These are phyloP conservation scores for Tetramorium alpestre DNA, from an alignment of 1,140 invertebrate species.

Conservation along the genomic window DNA sequence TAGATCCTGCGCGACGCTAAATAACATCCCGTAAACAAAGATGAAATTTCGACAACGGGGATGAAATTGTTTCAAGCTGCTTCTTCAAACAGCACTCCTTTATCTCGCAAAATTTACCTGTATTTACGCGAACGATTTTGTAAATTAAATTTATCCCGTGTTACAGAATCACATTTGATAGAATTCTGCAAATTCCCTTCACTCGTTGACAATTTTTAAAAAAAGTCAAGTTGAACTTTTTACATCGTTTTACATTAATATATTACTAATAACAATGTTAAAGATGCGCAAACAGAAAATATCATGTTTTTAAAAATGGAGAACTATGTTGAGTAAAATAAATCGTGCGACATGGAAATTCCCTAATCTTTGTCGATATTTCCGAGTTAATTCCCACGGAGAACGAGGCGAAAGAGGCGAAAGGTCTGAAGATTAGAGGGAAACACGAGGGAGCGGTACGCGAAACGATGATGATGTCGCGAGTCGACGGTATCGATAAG, in stretches of 20 bases:
- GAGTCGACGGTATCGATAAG: constrained; percentile 32
- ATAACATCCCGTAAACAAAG: neutral
- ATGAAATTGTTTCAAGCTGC: neutral
- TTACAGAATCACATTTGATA: neutral
- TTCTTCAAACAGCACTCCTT: neutral
- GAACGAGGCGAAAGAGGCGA: neutral
- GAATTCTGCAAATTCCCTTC: neutral
- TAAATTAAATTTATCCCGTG: neutral
- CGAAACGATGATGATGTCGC: neutral
- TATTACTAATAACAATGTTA: neutral
- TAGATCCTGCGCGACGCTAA: neutral
- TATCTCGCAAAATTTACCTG: neutral
- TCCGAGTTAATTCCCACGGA: neutral
- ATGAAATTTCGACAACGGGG: neutral
- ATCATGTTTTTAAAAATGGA: neutral
- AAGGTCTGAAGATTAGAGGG: neutral
- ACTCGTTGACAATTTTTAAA: neutral
- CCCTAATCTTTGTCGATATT: neutral
- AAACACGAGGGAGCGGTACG: too few relatives aligned
- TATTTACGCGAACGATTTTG: neutral
- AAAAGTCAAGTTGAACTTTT: neutral
- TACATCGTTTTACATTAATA: neutral
- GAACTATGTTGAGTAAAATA: neutral
- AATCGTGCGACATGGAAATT: neutral
- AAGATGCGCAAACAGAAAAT: neutral